Evolutionary conservation across 2,113 vertebrate species (phyloP).

Genomic region (Anser brachyrhynchus): DNA sequence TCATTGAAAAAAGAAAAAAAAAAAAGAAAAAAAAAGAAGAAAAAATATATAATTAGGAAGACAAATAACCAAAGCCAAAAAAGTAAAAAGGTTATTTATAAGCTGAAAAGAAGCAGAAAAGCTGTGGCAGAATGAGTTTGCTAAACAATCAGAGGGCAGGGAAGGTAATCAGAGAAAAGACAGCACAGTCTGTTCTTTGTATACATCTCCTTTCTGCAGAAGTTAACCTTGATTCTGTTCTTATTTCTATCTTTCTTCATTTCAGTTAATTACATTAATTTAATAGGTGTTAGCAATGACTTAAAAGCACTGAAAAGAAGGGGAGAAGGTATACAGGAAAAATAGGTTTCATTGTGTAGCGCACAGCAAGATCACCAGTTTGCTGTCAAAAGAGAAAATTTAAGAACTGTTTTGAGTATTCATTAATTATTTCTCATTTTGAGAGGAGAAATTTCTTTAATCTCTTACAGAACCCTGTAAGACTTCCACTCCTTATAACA

Average conservation of each 20-base stretch:
- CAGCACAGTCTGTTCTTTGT: neutral
- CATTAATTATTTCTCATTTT: neutral
- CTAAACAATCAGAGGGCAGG: neutral
- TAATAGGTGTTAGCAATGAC: neutral
- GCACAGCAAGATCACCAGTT: neutral
- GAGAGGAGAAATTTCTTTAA: neutral
- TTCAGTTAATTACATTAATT: neutral
- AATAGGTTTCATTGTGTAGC: neutral
- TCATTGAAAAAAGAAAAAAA: neutral
- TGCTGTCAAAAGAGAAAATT: neutral
- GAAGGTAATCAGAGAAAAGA: neutral
- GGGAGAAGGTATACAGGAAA: neutral
- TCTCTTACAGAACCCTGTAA: neutral
- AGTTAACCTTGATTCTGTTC: neutral
- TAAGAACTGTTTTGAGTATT: neutral
- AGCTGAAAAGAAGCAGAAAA: neutral
- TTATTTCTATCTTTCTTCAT: neutral
- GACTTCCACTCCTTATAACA: neutral
- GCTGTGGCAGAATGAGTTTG: neutral
- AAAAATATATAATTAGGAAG: neutral
- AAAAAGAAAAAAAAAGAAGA: neutral
- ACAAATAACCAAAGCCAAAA: neutral
- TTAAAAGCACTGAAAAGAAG: neutral
- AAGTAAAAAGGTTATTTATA: neutral
- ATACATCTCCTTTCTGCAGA: neutral